A percentile compares a stretch with the other conserved stretches of the same genome.
These are phyloP conservation scores for Bugula neritina DNA, from an alignment of 2,888 invertebrate species.

Conservation along the genomic window DNA sequence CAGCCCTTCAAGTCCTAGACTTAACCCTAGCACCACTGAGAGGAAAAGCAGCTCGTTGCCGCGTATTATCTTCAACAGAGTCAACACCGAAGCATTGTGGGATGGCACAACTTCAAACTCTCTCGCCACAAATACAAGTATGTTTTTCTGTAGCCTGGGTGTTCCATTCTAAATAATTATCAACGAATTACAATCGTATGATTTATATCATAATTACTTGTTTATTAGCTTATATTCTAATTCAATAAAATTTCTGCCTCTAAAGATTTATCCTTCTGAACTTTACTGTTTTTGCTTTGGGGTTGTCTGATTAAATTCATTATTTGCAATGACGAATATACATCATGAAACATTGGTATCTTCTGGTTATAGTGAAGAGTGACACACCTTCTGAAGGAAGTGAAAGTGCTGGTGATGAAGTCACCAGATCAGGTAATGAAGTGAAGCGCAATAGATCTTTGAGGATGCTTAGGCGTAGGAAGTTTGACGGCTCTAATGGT, in stretches of 20 bases:
- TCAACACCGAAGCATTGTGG: not conserved
- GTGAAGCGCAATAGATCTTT: slow-evolving; percentile 21
- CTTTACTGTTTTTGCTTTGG: no score
- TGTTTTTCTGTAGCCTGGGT: no score
- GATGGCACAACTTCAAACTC: not conserved
- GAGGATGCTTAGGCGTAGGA: not conserved
- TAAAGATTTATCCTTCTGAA: no score
- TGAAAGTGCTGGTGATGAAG: slow-evolving; percentile 34
- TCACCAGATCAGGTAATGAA: not conserved
- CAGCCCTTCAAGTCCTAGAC: not conserved
- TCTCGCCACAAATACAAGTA: not conserved
- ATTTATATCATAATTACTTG: no score
- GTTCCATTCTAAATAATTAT: no score
- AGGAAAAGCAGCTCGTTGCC: slow-evolving; percentile 17
- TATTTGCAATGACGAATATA: no score
- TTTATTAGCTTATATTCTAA: no score
- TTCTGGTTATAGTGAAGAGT: slow-evolving; percentile 45
- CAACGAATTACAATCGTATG: no score
- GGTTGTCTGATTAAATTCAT: no score
- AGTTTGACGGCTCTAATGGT: not conserved
- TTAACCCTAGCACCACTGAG: slow-evolving; percentile 7
- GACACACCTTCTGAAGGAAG: slow-evolving; percentile 55
- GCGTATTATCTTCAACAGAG: not conserved
- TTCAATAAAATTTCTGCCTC: no score
- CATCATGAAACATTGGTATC: no score